Percentiles rank a stretch among this genome's conserved stretches.
These are phyloP conservation scores for Dipodomys spectabilis DNA, from an alignment of 2,113 vertebrate genomes.

Conservation along the genomic window DNA sequence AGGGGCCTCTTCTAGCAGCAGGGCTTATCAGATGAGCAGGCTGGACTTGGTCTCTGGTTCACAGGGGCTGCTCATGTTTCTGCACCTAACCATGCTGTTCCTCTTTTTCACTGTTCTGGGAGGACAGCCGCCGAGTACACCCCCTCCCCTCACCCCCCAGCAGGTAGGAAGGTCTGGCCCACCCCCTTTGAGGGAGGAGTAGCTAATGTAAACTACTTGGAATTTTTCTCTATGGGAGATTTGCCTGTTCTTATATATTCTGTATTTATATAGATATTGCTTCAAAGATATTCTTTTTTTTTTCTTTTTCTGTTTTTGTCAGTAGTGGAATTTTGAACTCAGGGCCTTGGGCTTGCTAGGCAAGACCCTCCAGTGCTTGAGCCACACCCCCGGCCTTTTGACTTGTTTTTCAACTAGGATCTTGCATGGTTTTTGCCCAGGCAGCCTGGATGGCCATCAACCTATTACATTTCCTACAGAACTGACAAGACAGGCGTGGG, in stretches of 20 bases:
- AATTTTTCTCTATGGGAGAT: neutral
- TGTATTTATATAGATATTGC: too few species aligned
- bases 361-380: too few species aligned
- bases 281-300: too few species aligned
- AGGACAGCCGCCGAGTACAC: neutral
- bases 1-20: accelerated
- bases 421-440: too few species aligned
- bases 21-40: accelerated
- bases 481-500: neutral
- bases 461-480: neutral
- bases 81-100: neutral
- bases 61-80: neutral
- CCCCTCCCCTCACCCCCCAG: too few species aligned
- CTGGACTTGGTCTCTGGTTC: neutral
- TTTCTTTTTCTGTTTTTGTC: too few species aligned
- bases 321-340: too few species aligned
- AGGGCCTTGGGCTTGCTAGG: too few species aligned
- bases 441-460: neutral
- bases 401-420: too few species aligned
- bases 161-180: neutral
- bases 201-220: neutral
- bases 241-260: neutral
- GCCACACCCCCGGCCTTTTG: too few species aligned
- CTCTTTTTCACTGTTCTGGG: neutral
- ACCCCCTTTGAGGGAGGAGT: neutral